phyloP scores from a whole-genome alignment of 2,113 vertebrate species.

The Aramus guarauna region DNA sequence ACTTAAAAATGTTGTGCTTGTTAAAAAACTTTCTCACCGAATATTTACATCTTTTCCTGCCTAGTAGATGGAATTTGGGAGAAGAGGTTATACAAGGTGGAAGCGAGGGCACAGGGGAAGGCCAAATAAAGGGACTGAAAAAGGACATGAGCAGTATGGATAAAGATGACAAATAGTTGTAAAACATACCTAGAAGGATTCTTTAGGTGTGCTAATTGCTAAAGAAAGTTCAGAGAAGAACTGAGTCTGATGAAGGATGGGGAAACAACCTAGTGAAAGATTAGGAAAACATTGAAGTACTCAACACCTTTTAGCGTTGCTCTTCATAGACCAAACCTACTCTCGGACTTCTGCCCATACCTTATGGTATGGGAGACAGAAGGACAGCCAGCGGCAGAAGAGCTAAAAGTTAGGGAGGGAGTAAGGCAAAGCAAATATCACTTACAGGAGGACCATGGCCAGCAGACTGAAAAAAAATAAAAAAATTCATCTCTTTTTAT shows the following conservation, averaged over 20 bases:
- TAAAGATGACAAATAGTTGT: not conserved
- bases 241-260: not conserved
- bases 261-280: not conserved
- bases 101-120: not conserved
- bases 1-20: not conserved
- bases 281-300: not conserved
- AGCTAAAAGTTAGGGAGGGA: not conserved
- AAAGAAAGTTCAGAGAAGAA: not conserved
- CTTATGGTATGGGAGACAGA: not conserved
- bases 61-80: not conserved
- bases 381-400: no score
- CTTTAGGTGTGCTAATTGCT: not conserved
- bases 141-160: not conserved
- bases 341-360: not conserved
- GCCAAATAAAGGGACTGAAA: not conserved
- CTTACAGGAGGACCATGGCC: not conserved
- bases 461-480: not conserved
- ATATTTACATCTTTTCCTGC: not conserved
- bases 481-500: no score
- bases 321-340: not conserved
- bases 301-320: not conserved
- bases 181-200: not conserved
- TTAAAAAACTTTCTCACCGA: not conserved
- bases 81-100: not conserved
- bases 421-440: not conserved